Base-by-base conservation (phyloP, 2,888 invertebrate genomes). In the Danaus chrysippus region DNA sequence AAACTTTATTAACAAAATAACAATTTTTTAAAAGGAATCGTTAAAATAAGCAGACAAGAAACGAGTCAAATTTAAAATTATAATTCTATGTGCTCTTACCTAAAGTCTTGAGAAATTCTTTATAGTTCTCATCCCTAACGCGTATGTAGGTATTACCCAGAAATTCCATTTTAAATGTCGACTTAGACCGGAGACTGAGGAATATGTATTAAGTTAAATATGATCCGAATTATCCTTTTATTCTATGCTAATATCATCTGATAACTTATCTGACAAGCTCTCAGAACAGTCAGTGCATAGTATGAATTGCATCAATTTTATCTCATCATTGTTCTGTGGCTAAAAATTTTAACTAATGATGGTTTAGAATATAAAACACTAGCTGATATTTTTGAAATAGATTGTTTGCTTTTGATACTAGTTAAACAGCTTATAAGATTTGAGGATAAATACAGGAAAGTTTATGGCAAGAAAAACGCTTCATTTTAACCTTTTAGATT, bases 81-180 rank as follows among this genome's bases (percentile, higher is more conserved):
- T 42, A 3, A n/a, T 61, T 52, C 57, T 55, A 61, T 23, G 13
- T 34, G 13, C 59, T 69, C 76, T 72, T 66, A 82, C 81, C 76
- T 34, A 78, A 62, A 58, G 70, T 54, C 9, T 72, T 72, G n/a
- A 83, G 65, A 56, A 81, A 82, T 0, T 60, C 74, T 2, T 79
- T 78, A 58, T 73, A 80, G 17, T 77, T 81, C 67, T 84, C 82
- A 42, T 78, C 72, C 42, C 59, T 77, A 1, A 69, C 74, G 54
- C 71, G 74, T 42, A 67, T 73, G 72, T 76, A 83, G 15, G 73
- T 70, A 59, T 79, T 77, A 63, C 78, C 82, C 17, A 75, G 61
- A 70, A 73, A 81, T n/a, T 79, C 67, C 82, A 84, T 82, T 66
- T 75, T 76, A 46, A 13, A 13, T 12, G 5, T 10, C 12, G 15